Evolutionary conservation across 64 coral and sea anemone genomes (phyloP), one percentile per base, ranked within the genome.

Genomic region (Montipora sp.): DNA sequence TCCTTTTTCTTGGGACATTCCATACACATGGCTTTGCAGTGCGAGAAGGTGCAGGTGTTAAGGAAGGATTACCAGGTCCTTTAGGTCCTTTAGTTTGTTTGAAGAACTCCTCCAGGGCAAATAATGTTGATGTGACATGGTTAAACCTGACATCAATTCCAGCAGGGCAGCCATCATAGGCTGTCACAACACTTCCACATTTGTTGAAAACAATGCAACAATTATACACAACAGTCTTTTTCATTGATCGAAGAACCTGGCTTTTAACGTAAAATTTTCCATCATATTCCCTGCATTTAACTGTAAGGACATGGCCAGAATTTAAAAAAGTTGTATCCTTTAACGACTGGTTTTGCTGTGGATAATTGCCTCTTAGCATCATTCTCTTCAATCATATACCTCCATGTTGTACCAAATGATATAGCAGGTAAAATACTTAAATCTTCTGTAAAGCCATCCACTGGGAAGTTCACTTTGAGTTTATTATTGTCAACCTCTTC

Each of bases 201-300:
- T 74, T 84, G 22, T 44, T 59, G 7, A 87, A 77, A 14, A 87
- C 81, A 53, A 95, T 71, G 45, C 15, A 73, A 55, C 80, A 86
- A 14, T 60, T 91, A 61, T 95, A 91, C 51, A 77, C 46, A 78
- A 86, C 15, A 8, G 4, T 83, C 44, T 95, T 95, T 80, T 89
- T 96, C 94, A 96, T 96, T 5, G 90, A 96, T 58, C 90, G 94
- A 4, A 96, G 79, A 6, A 96, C 94, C 59, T 86, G 55, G 16
- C 85, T 84, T 43, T 92, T 96, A 2, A 92, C 44, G 67, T 73
- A 96, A 43, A 67, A 43, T 16, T 90, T 92, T 9, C 78, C 77
- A 73, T 89, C 1, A 15, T 8, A 65, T 87, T 59, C 51, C n/a
- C 11, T 88, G 46, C 44, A 75, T 22, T 8, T 88, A 79, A 16